phyloP scores from a whole-genome alignment of 2,113 vertebrate species.

The Seriola aureovittata region DNA sequence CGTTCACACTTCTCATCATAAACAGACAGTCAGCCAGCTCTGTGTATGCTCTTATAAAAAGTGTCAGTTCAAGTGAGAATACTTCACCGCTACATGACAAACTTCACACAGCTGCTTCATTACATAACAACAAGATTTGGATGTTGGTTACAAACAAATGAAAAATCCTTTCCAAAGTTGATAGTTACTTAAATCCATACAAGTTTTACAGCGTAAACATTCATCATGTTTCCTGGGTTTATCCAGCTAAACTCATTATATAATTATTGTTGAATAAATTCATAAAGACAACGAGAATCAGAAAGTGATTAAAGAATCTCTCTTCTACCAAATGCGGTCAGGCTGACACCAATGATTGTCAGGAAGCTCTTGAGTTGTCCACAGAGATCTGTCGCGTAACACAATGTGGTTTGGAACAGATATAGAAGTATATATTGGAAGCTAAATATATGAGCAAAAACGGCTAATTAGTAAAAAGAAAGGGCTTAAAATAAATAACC shows the following conservation, averaged over 20 bases:
- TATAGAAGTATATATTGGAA: background rate
- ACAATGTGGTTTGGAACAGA: background rate
- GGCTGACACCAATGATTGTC: too few relatives aligned
- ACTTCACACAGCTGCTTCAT: background rate
- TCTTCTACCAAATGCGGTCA: too few relatives aligned
- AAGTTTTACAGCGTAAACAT: background rate
- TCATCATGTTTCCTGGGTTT: background rate
- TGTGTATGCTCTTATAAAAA: background rate
- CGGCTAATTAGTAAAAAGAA: background rate
- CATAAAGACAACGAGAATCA: background rate
- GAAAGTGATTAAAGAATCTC: too few relatives aligned
- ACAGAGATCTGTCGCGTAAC: too few relatives aligned
- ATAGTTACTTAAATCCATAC: too few relatives aligned
- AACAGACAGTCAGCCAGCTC: background rate
- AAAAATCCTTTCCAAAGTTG: background rate
- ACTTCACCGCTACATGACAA: background rate
- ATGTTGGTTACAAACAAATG: background rate
- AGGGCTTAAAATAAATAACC: background rate
- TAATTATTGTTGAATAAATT: background rate
- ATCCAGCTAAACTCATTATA: background rate
- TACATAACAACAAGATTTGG: background rate
- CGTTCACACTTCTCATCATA: background rate
- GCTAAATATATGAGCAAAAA: too few relatives aligned
- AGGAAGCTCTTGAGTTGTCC: too few relatives aligned
- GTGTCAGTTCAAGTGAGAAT: background rate